Base-by-base conservation (phyloP, 2,113 vertebrate species). In the Amblyopsis rosae region DNA sequence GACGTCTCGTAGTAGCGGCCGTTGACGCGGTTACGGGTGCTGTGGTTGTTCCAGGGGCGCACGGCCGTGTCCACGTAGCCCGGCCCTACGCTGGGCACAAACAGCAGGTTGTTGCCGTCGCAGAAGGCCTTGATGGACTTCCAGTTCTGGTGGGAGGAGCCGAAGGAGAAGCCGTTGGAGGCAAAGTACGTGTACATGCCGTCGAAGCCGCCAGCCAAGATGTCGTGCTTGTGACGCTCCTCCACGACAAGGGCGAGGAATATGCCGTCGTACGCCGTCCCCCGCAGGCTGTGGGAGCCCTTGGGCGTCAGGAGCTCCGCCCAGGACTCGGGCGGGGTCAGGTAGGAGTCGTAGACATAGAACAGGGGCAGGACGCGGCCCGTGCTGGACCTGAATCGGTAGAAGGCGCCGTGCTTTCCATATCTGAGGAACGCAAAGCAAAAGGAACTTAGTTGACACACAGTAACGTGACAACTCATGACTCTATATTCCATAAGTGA, bases 91-190 rank as follows among this genome's bases (percentile, higher is more conserved):
- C 95, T 96, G 58, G 95, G 95, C 51, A 96, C 90, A 66, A 96
- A 96, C 75, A 96, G 90, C 47, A 96, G 88, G 65, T 95, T 95
- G 86, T 94, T 95, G 48, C 87, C 76, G 3, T 96, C 94, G 0
- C 95, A 96, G 85, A 96, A 96, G 7, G 80, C 87, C 84, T 96
- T 96, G 84, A 96, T 90, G 9, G 92, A 90, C 79, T 95, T 95
- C 95, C 95, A 96, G 92, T 96, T 96, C 89, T 96, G 95, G 83
- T 96, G 95, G 33, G 95, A 96, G 0, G 95, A 96, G 72, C 95
- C 95, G 1, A 94, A 96, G 48, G 95, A 96, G 84, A 96, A 96
- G 33, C 95, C 95, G 0, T 96, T 96, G 76, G 95, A 96, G 16
- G 95, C 94, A 9, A 96, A 96, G 80, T 96, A 96, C 4, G 95